phyloP scores from a whole-genome alignment of 2,797 vertebrate species.

The Clarias platycephalus region DNA sequence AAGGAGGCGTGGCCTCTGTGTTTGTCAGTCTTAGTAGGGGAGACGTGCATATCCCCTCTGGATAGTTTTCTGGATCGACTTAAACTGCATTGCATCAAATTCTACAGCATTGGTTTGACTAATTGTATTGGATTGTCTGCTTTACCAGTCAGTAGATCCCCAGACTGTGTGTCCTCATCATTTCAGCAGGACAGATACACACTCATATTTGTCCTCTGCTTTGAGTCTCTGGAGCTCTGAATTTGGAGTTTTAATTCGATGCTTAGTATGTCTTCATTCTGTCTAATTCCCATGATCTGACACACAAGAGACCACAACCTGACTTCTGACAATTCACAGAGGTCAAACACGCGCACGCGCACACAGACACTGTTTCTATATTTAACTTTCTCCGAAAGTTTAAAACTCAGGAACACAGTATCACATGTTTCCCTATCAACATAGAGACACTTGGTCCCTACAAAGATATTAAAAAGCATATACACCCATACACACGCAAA shows the following conservation, averaged over 20 bases:
- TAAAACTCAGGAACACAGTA: background rate
- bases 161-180: too few relatives aligned
- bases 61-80: background rate
- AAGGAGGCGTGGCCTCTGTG: background rate
- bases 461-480: background rate
- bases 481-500: conserved; percentile 4
- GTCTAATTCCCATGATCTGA: conserved; percentile 31
- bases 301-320: conserved; percentile 37
- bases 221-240: conserved; percentile 26
- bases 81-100: background rate
- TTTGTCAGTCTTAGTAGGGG: background rate
- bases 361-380: background rate
- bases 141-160: too few relatives aligned
- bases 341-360: conserved; percentile 4
- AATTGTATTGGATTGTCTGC: too few relatives aligned
- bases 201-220: background rate
- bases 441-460: background rate
- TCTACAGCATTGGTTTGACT: too few relatives aligned
- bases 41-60: background rate
- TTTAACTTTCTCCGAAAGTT: background rate
- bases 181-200: too few relatives aligned
- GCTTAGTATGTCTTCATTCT: conserved; percentile 25
- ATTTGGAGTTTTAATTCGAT: conserved; percentile 46
- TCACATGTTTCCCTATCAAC: background rate
- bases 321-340: conserved; percentile 39